Base-by-base conservation (phyloP, 2,113 vertebrate genomes). In the Megaleporinus macrocephalus region DNA sequence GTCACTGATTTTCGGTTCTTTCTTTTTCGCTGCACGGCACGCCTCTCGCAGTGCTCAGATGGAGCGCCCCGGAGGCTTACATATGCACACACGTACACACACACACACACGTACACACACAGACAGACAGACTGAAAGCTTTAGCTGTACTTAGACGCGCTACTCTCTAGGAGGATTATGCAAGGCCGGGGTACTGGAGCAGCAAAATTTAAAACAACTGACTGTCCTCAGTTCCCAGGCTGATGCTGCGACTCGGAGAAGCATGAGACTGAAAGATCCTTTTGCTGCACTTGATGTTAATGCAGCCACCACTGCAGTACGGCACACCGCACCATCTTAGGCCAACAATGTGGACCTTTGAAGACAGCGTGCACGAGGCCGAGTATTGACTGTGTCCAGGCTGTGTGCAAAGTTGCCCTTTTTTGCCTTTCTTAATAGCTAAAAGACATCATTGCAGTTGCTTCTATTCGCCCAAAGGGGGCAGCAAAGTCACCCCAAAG, bases 401-500 rank as follows among this genome's bases (percentile, higher is more conserved):
- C 41, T 20, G 10, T 49, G 4, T 53, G n/a, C 51, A 15, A 53
- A 68, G 15, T 1, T 24, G 24, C 1, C 14, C 27, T 73, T 15
- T 73, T 26, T 15, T 41, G n/a, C 30, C 16, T 1, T 18, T n/a
- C 26, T 65, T 12, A 5, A 44, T 47, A 47, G 4, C 16, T 13
- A 49, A 33, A 24, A 20, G 33, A 74, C 49, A 59, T 55, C 18
- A 30, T 13, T 89, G 90, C 84, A 89, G 76, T 69, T 73, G 33
- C 83, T n/a, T 13, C 13, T 12, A 68, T 85, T 62, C 0, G 26
- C 88, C 93, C 87, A 80, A 49, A 86, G 93, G 91, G 92, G 93
- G 93, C 93, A 95, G 90, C 47, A 87, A 36, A 79, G 63, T 11
- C 86, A 84, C 89, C 84, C 82, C 9, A 15, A 71, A 69, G 59